Base-by-base conservation (phyloP, 2,888 invertebrate species). In the Frankliniella fusca region DNA sequence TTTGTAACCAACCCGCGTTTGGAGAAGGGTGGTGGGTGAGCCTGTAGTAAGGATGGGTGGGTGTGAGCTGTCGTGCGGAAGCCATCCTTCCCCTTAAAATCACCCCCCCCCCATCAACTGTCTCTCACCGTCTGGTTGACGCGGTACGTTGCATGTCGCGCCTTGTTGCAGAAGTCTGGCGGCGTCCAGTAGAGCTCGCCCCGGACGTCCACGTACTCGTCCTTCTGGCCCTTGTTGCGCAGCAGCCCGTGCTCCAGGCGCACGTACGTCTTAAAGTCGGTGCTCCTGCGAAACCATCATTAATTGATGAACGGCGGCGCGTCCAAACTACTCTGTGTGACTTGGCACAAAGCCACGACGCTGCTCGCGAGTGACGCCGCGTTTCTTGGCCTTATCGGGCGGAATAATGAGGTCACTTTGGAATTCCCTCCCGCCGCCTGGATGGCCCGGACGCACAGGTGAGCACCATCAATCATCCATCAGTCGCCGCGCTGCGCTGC, bases 171-270 rank as follows among this genome's bases (percentile, higher is more conserved):
- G 70, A 76, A 76, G 70, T 76, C 70, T 10, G 70, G 70, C 70
- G 70, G 70, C 70, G 70, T 27, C 70, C 70, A 76, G 70, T 76
- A 76, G 23, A 76, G 70, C 70, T 76, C 70, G 70, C 70, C 70
- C 27, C 70, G 70, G 23, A 76, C 70, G 70, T 76, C 70, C 27
- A 27, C 27, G 70, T 27, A 76, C 70, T 76, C 23, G 70, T 76
- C 70, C 70, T 76, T 23, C 23, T n/a, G 23, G 70, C 70, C 70
- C 23, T 76, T 76, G 23, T 76, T 9, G 70, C 70, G 70, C 23
- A 76, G 27, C 70, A 76, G 70, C 23, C 27, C 70, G 70, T 76
- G 70, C 70, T 76, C 70, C 70, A 76, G 23, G 70, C 70, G 70
- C 23, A 76, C 27, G 70, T 27, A 76, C 70, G 70, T 23, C 70